Base-by-base conservation (phyloP, 2,888 invertebrate genomes). In the Spodoptera exigua region DNA sequence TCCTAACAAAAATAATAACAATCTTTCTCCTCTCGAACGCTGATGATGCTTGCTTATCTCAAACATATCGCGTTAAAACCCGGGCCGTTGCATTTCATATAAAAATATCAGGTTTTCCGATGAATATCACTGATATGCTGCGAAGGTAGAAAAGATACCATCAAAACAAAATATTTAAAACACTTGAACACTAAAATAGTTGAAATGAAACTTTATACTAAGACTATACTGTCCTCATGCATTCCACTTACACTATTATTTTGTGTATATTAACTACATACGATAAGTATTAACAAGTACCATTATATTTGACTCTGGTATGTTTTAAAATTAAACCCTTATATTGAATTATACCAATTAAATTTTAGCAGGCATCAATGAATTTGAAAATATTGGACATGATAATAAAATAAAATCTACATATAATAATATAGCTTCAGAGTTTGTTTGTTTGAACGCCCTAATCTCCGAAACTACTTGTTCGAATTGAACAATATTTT, bases 21-120 rank as follows among this genome's bases (percentile, higher is more conserved):
- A 41, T 35, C 13, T 53, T 17, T 46, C 48, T 45, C 39, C 49
- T 47, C 41, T 52, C 44, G 55, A 59, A 63, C 36, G 52, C 63
- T 49, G 10, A 47, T 59, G 70, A 72, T 61, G 58, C 46, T 45
- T 52, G 49, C 67, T 64, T 74, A 73, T 76, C 74, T 64, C 51
- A 17, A 55, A 48, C 61, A 79, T 80, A 74, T 74, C 54, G 60
- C 55, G 53, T 74, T 58, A 59, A 75, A 75, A 69, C 52, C 56
- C 53, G 55, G 44, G 44, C 64, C 56, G 54, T 65, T 57, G 66
- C 68, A 63, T 70, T 76, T 78, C 70, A 69, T 80, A 77, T 78
- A 80, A 81, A 69, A 83, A 83, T 83, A 84, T 86, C 87, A 83
- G 77, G 87, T 87, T 86, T 70, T 80, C 64, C 70, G 87, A 87